A percentile compares a stretch with the other conserved stretches of the same genome.
Conservation (phyloP, 2,797 vertebrate species). For the Iguana delicatissima region DNA sequence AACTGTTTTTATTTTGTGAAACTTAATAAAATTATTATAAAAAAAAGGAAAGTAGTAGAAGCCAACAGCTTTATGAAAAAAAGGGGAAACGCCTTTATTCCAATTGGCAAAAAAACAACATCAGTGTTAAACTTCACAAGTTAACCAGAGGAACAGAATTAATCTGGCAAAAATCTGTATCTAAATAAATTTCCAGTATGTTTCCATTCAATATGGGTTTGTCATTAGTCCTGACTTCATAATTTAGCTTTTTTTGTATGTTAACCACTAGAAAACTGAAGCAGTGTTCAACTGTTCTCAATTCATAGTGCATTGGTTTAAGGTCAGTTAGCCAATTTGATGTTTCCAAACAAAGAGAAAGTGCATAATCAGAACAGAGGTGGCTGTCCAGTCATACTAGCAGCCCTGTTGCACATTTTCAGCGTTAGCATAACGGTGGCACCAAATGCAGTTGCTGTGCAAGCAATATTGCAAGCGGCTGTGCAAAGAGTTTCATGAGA, state of each 20-base stretch:
- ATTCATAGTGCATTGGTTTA: constrained; percentile 43
- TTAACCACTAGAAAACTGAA: constrained; percentile 47
- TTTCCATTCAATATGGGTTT: constrained; percentile 69
- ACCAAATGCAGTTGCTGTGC: too few species aligned
- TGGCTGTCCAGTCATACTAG: too few species aligned
- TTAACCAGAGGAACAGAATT: constrained; percentile 59
- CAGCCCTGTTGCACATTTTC: too few species aligned
- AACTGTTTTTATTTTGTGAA: too few species aligned
- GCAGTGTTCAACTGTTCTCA: constrained; percentile 57
- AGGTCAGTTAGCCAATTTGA: too few species aligned
- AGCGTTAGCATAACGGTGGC: too few species aligned
- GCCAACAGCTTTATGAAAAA: constrained; percentile 58
- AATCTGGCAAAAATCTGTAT: constrained; percentile 58
- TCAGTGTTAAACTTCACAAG: constrained; percentile 61
- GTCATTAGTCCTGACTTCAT: constrained; percentile 57
- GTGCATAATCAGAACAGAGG: too few species aligned
- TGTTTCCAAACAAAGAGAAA: background rate
- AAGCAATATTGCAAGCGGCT: too few species aligned
- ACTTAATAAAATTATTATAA: too few species aligned
- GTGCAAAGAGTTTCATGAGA: too few species aligned
- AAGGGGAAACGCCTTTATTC: constrained; percentile 40
- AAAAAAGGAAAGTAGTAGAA: constrained; percentile 35
- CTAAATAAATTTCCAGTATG: constrained; percentile 53
- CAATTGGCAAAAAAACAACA: constrained; percentile 57
- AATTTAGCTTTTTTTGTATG: constrained; percentile 59